These are phyloP conservation scores for Micoletzkya japonica DNA, from an alignment of 2,888 invertebrate genomes.

Conservation along the genomic window DNA sequence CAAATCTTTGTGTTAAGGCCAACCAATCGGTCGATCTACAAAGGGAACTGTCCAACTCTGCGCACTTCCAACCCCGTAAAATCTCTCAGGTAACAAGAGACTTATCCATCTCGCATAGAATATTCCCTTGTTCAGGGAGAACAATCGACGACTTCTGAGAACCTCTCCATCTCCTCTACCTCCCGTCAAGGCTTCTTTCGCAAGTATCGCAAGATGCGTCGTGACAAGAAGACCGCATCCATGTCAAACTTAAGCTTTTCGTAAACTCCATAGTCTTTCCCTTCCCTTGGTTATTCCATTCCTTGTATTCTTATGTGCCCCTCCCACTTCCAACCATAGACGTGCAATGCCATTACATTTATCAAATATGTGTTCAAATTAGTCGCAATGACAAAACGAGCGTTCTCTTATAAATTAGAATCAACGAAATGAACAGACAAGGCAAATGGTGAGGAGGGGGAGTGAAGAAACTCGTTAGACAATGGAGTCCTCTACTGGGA, in stretches of 20 bases:
- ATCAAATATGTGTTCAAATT: too few species aligned
- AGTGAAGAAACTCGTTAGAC: too few species aligned
- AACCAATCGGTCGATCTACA: constrained; percentile 25
- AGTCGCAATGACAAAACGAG: too few species aligned
- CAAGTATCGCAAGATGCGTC: constrained; percentile 28
- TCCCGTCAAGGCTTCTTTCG: constrained; percentile 24
- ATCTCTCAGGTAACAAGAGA: constrained; percentile 9
- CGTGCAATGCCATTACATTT: too few species aligned
- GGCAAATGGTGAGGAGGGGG: too few species aligned
- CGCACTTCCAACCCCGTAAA: constrained; percentile 17
- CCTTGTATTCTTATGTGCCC: neutral
- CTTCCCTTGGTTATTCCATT: neutral
- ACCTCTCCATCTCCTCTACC: constrained; percentile 6
- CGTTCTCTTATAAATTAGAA: too few species aligned
- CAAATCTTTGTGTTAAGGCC: constrained; percentile 5
- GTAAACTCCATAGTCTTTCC: neutral
- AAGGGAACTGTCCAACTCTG: constrained; percentile 19
- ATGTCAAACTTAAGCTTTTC: constrained; percentile 24
- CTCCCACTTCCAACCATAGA: too few species aligned
- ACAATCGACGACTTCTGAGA: constrained; percentile 18
- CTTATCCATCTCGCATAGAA: neutral
- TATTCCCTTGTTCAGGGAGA: constrained; percentile 13
- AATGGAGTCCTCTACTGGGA: too few species aligned
- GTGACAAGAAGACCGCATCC: constrained; percentile 22
- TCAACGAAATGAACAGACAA: too few species aligned